Percentiles rank a stretch among this genome's conserved stretches.
Conservation (phyloP, 2,797 vertebrate species). For the Alcedo quadribrachys region DNA sequence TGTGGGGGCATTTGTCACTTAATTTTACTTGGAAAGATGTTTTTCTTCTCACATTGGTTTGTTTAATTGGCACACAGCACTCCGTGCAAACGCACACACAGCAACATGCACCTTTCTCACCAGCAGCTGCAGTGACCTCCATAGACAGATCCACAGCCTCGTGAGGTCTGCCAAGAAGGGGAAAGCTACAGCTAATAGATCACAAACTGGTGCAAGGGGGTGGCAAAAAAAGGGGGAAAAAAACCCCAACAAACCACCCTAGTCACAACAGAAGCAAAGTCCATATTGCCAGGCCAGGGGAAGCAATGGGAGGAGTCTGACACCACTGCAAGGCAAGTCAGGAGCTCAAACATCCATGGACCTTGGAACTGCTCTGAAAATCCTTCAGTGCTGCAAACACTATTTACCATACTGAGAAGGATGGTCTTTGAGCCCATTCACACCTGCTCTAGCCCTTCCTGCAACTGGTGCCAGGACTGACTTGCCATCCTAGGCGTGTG, state of each 20-base stretch:
- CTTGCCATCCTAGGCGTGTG: neutral
- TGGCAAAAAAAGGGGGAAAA: neutral
- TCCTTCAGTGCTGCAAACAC: neutral
- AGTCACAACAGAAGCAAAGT: neutral
- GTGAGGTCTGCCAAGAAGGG: neutral
- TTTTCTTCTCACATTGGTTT: neutral
- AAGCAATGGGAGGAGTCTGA: neutral
- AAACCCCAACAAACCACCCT: neutral
- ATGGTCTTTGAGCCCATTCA: neutral
- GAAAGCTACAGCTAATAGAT: neutral
- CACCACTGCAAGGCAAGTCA: neutral
- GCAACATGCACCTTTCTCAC: neutral
- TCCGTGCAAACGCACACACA: neutral
- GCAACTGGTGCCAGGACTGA: neutral
- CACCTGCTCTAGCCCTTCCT: neutral
- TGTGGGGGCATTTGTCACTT: neutral
- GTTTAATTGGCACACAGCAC: neutral
- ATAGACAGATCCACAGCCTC: neutral
- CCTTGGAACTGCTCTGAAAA: conserved; percentile 27
- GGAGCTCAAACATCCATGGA: neutral
- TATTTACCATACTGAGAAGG: neutral
- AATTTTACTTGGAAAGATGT: conserved; percentile 17
- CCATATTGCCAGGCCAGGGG: neutral
- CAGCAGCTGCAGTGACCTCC: neutral
- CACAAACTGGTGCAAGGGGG: neutral